Evolutionary conservation across 2,113 vertebrate species (phyloP), one percentile per base, ranked within the genome.

Genomic region (Saccopteryx bilineata): DNA sequence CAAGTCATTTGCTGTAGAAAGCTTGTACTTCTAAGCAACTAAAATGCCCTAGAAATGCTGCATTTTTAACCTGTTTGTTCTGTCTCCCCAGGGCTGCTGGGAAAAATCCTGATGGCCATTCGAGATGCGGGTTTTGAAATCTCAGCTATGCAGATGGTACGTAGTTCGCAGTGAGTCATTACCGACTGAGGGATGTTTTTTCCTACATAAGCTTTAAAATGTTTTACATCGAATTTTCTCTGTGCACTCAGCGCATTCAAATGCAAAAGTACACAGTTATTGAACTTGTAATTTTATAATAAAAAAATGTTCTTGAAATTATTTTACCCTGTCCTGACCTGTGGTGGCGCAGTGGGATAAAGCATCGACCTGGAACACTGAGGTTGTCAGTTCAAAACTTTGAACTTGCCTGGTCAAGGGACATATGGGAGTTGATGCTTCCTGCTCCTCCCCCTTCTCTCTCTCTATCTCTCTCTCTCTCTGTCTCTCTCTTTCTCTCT

Each of bases 71-170:
- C 7, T 2, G 7, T 87, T 88, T 90, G 8, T 95, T 93, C 21
- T 94, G 5, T 87, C 4, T 98, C 96, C 97, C 87, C 90, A 99
- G 99, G 99, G 31, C 97, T 99, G 48, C 91, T 99, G 23, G 99
- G 99, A 81, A 99, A 99, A 97, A 99, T 99, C 93, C 98, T 99
- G 81, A 99, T 98, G 98, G 98, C 99, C 93, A 99, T 99, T 91
- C 97, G 98, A 87, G 98, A 98, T 24, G 99, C 98, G 82, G 99
- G 99, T 87, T 99, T 99, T 98, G 98, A 99, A 95, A 98, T 99
- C 96, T 99, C 99, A 78, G 99, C 99, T 60, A 98, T 99, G 97
- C 99, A 99, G 97, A 99, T 99, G 99, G 99, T 99, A 98, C 19
- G 98, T 98, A 93, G 74, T 56, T 93, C 75, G 92, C 39, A 48